Base-by-base conservation (phyloP, 2,113 vertebrate genomes). In the Xenus cinereus region DNA sequence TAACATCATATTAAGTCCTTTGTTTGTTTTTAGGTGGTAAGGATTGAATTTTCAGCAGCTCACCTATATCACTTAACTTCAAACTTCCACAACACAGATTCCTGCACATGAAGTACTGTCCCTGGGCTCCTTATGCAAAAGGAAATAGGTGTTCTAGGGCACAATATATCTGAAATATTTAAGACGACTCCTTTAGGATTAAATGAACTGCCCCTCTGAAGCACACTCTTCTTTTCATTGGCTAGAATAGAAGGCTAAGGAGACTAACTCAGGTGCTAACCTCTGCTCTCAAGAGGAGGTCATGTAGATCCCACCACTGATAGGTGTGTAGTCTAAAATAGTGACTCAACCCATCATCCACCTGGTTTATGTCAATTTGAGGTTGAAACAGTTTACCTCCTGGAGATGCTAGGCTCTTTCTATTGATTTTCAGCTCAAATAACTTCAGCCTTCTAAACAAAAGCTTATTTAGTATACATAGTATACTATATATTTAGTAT, bases 221-320 rank as follows among this genome's bases (percentile, higher is more conserved):
- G 1, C 6, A 53, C 4, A 7, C 59, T 68, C 33, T 74, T 81
- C 35, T 67, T 23, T 84, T 74, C 37, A 21, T 15, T 57, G 15
- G 5, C 5, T 69, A 3, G 26, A 62, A 67, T 11, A 54, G 23
- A 72, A 74, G 5, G 22, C 27, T 67, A 27, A 62, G 33, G 26
- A 66, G 20, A 77, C 8, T 51, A 69, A 60, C 20, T 41, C 27
- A 24, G 7, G 30, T 43, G 6, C 7, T 30, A 53, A 2, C 7
- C 8, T 71, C 45, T 63, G 7, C 32, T 72, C 16, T 53, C 51
- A 19, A 45, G 46, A 85, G 39, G 22, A 74, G 7, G 4, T 51
- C 2, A 1, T 16, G 27, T n/a, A 28, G 21, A 62, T 71, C 13
- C 7, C n/a, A 68, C 6, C 10, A n/a, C 6, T 2, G 0, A 43